These are phyloP conservation scores for Fragum whitleyi DNA, from an alignment of 2,888 invertebrate species.

Conservation along the genomic window DNA sequence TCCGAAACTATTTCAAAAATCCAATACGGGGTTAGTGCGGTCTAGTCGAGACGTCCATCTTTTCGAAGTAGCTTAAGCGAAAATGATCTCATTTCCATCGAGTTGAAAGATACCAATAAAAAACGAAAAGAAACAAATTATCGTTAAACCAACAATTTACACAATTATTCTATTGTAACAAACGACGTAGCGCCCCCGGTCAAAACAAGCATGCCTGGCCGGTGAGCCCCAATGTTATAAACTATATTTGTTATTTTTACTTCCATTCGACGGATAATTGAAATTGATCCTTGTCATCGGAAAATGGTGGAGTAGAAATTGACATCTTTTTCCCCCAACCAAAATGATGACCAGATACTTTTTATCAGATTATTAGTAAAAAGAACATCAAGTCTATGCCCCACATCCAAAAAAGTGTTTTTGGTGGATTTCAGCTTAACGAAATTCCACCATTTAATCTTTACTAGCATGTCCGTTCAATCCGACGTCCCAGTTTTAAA, in stretches of 20 bases:
- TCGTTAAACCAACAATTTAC: conserved; percentile 48
- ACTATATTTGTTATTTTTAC: conserved; percentile 4
- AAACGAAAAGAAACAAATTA: conserved; percentile 55
- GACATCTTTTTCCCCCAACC: too few species aligned
- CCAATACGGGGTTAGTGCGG: not conserved
- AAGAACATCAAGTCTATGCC: too few species aligned
- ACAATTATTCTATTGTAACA: conserved; percentile 38
- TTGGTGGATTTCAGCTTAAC: too few species aligned
- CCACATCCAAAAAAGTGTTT: too few species aligned
- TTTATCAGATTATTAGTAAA: too few species aligned
- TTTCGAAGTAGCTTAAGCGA: not conserved
- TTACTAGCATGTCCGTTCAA: too few species aligned
- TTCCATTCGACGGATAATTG: conserved; percentile 1
- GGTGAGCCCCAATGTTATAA: not conserved
- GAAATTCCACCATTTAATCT: too few species aligned
- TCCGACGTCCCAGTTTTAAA: too few species aligned
- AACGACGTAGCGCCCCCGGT: conserved; percentile 13
- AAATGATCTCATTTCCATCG: not conserved
- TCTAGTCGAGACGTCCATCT: not conserved
- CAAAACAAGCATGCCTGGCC: conserved; percentile 28
- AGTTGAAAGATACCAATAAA: not conserved
- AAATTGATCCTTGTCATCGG: conserved; percentile 1
- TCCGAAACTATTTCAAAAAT: not conserved
- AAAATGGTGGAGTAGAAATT: not conserved
- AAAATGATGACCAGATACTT: too few species aligned